phyloP scores from a whole-genome alignment of 2,797 vertebrate genomes.

The Lacerta viridis region DNA sequence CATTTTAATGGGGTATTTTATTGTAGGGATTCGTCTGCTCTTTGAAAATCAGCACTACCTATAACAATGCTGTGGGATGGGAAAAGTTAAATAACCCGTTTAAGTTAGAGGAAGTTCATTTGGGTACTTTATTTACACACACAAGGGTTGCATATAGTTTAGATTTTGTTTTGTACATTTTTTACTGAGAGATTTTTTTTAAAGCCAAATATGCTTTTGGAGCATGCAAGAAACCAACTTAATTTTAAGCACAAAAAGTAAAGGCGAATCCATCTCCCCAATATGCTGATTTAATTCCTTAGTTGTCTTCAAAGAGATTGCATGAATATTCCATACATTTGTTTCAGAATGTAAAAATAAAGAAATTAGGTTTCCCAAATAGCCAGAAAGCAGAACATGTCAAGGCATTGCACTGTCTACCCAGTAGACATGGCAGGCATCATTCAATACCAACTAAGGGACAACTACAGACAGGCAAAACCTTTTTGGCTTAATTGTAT shows the following conservation, averaged over 20 bases:
- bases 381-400: background rate
- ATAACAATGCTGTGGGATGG: background rate
- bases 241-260: conserved; percentile 42
- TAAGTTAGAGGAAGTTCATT: background rate
- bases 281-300: background rate
- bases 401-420: background rate
- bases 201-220: conserved; percentile 44
- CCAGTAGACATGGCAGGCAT: background rate
- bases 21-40: background rate
- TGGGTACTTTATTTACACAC: background rate
- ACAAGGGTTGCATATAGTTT: background rate
- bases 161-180: background rate
- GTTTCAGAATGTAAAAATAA: background rate
- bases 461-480: background rate
- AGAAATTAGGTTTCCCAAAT: background rate
- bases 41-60: background rate
- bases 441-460: background rate
- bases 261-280: conserved; percentile 2
- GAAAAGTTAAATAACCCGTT: background rate
- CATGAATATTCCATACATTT: conserved; percentile 13
- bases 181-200: background rate
- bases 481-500: background rate
- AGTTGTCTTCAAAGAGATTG: background rate
- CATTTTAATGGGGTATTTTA: background rate
- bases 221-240: conserved; percentile 36